phyloP scores from a whole-genome alignment of 2,888 invertebrate species.

The Petrolisthes cinctipes region DNA sequence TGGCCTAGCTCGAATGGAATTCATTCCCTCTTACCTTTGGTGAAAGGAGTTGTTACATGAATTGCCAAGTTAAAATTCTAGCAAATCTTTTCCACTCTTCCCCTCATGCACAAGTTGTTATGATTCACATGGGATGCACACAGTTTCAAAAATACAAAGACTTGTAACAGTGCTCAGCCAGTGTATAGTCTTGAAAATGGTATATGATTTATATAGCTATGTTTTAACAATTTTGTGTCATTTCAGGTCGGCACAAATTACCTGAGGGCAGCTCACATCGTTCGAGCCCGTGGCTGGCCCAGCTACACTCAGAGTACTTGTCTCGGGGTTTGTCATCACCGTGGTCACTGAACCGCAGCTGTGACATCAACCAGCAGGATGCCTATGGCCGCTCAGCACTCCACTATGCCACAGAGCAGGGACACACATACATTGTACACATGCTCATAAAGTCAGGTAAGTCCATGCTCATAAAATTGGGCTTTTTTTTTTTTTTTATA shows the following conservation, averaged over 20 bases:
- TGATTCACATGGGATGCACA: too few species aligned
- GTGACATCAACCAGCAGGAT: constrained; percentile 77
- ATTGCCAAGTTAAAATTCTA: too few species aligned
- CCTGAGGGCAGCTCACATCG: constrained; percentile 44
- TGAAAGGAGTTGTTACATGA: too few species aligned
- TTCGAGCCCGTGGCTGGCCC: constrained; percentile 58
- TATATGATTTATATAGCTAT: too few species aligned
- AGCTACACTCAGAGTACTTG: constrained; percentile 59
- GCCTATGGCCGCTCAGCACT: constrained; percentile 78
- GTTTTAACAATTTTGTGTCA: too few species aligned
- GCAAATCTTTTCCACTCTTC: too few species aligned
- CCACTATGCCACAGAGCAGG: constrained; percentile 81
- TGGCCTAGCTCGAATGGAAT: too few species aligned
- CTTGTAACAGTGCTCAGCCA: too few species aligned
- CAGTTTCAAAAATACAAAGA: too few species aligned
- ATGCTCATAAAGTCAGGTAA: constrained; percentile 76
- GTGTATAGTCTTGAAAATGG: too few species aligned
- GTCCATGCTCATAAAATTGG: background rate
- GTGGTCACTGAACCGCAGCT: constrained; percentile 71
- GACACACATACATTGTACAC: constrained; percentile 76
- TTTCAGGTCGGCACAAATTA: constrained; percentile 54
- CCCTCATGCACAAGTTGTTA: too few species aligned
- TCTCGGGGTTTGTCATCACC: constrained; percentile 73
- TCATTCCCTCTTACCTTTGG: too few species aligned
- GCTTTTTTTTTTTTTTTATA: background rate